phyloP scores from a whole-genome alignment of 2,797 vertebrate genomes.

The Pseudomugil tenellus region DNA sequence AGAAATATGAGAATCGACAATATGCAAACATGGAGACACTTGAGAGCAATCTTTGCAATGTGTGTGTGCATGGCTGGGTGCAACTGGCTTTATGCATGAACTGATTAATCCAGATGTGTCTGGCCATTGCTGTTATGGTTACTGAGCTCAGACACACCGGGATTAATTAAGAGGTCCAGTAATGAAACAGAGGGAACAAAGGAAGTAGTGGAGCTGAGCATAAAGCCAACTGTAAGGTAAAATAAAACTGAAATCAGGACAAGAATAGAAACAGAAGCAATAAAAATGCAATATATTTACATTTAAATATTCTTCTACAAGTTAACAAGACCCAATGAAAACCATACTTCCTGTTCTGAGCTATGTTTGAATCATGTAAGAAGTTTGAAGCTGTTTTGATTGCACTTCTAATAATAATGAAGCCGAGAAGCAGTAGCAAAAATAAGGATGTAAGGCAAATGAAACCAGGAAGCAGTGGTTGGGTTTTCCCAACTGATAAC shows the following conservation, averaged over 20 bases:
- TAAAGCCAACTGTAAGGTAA: constrained; percentile 2
- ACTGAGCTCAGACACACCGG: too few species aligned
- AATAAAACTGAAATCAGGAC: constrained; percentile 32
- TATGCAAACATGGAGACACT: constrained; percentile 35
- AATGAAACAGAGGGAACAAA: too few species aligned
- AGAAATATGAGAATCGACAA: constrained; percentile 65
- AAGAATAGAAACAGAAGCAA: constrained; percentile 1
- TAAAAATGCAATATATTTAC: neutral
- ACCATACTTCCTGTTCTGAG: neutral
- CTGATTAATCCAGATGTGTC: too few species aligned
- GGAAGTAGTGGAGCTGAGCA: too few species aligned
- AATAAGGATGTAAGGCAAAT: neutral
- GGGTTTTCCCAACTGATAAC: neutral
- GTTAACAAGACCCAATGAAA: neutral
- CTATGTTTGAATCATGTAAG: neutral
- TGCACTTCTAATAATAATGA: constrained; percentile 19
- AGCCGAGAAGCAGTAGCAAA: constrained; percentile 23
- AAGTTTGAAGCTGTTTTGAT: neutral
- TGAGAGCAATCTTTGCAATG: constrained; percentile 39
- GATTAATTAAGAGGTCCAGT: too few species aligned
- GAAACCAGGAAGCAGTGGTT: neutral
- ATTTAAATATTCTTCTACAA: neutral
- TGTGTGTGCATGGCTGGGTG: neutral
- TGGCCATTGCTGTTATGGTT: too few species aligned
- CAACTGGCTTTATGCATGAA: too few species aligned